phyloP scores from a whole-genome alignment of 2,113 vertebrate genomes.

The Boleophthalmus pectinirostris region DNA sequence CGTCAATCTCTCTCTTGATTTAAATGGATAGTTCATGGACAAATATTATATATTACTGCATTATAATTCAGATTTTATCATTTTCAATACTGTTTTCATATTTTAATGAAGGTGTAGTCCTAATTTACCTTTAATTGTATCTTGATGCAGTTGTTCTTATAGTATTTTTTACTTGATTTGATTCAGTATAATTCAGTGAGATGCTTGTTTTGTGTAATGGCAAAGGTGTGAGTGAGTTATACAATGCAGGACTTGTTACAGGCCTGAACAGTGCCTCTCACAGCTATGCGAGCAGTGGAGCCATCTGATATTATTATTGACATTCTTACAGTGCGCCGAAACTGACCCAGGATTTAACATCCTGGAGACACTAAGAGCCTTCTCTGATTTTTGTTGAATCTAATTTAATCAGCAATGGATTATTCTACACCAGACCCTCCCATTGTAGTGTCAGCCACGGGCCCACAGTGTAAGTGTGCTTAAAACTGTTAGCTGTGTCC shows the following conservation, averaged over 20 bases:
- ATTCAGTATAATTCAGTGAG: not conserved
- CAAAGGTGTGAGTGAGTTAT: not conserved
- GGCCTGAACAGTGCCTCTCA: not conserved
- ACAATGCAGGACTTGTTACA: not conserved
- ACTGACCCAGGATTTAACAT: slow-evolving; percentile 23
- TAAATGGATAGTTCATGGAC: not conserved
- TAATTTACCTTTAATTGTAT: not conserved
- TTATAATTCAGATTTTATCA: too few relatives aligned
- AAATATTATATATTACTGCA: too few relatives aligned
- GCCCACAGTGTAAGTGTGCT: slow-evolving; percentile 41
- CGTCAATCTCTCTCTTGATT: not conserved
- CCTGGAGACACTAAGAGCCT: slow-evolving; percentile 33
- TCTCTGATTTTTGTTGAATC: slow-evolving; percentile 29
- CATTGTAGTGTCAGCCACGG: slow-evolving; percentile 44
- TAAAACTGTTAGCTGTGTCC: slow-evolving; percentile 64
- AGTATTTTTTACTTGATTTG: not conserved
- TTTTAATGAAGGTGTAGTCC: not conserved
- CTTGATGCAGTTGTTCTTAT: not conserved
- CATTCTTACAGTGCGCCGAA: slow-evolving; percentile 22
- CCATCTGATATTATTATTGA: slow-evolving; percentile 8
- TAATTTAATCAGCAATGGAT: slow-evolving; percentile 59
- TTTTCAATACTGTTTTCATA: too few relatives aligned
- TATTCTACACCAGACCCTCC: slow-evolving; percentile 54
- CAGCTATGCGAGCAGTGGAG: not conserved
- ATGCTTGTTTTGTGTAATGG: not conserved